Evolutionary conservation across 2,113 vertebrate species (phyloP), one percentile per base, ranked within the genome.

Genomic region (Chamaetylas fuelleborni): DNA sequence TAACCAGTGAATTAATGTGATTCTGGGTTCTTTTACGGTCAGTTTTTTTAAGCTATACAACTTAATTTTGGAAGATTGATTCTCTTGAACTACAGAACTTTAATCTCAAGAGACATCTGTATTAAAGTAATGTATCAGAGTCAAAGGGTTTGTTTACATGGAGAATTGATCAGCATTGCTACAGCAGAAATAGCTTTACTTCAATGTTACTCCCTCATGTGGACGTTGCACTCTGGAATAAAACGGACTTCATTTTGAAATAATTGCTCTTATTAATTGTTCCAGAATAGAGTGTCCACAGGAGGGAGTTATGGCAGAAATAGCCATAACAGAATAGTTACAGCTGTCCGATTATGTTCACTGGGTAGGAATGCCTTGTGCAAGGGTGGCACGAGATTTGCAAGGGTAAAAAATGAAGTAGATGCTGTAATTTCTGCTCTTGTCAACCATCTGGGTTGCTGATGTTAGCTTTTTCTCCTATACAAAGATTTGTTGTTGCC

Each of bases 211-310:
- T 95, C 90, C 87, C 95, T 74, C 95, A 50, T 58, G 90, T 96
- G 93, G 95, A 88, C 16, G 0, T 28, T 78, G 56, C 5, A 16
- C 56, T 92, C 58, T 77, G 47, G 33, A 93, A 86, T 47, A 83
- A 65, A 85, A 51, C 24, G 1, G 10, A 19, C 62, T 89, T 91
- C 1, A 13, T 92, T 95, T 88, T 83, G 43, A 79, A 93, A 77
- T 95, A 92, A 97, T 96, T 97, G 73, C 51, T 89, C 48, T n/a
- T 67, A 66, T 66, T 95, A 96, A 95, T 96, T 96, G 90, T 96
- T 96, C 64, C 67, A 73, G 85, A 88, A 80, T 51, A 73, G 22
- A 79, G 42, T 95, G 81, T 95, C 74, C 70, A 94, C 93, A 88
- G 84, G 94, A 95, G 85, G 91, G 93, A 95, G 92, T 86, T 80